phyloP scores from a whole-genome alignment of 92 coral and sea anemone species.

The Montipora capitata region DNA sequence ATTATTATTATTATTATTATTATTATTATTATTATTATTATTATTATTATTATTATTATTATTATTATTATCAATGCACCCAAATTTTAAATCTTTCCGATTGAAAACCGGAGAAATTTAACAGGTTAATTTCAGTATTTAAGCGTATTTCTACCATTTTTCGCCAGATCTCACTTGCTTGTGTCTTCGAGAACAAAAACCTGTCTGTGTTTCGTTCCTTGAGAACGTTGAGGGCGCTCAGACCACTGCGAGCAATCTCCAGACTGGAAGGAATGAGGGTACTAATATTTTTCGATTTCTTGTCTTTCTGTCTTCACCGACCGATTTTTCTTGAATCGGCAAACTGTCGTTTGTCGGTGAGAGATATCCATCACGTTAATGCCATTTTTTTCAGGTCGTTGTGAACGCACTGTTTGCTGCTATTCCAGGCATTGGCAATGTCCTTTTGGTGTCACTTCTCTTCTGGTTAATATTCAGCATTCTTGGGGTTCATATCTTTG shows the following conservation, averaged over 20 bases:
- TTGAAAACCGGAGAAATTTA: not conserved
- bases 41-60: too few species aligned
- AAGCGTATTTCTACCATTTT: not conserved
- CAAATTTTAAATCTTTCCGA: not conserved
- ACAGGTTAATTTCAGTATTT: not conserved
- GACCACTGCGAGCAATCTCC: slow-evolving; percentile 94
- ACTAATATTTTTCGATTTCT: not conserved
- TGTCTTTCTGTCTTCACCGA: not conserved
- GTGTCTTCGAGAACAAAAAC: slow-evolving; percentile 79
- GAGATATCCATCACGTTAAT: not conserved
- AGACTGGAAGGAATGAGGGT: slow-evolving; percentile 97
- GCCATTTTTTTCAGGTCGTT: slow-evolving; percentile 60
- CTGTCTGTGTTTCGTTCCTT: slow-evolving; percentile 94
- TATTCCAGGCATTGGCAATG: slow-evolving; percentile 86
- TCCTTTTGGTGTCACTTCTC: slow-evolving; percentile 72
- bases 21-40: too few species aligned
- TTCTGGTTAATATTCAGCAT: slow-evolving; percentile 87
- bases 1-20: too few species aligned
- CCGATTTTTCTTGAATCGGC: too few species aligned
- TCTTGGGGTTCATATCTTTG: slow-evolving; percentile 81
- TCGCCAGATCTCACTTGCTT: slow-evolving; percentile 81
- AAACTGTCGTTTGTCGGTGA: too few species aligned
- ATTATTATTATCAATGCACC: not conserved
- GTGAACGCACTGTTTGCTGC: slow-evolving; percentile 85
- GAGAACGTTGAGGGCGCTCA: slow-evolving; percentile 88